Evolutionary conservation across 1,140 invertebrate species (phyloP).

Genomic region (Leucophenga varia): DNA sequence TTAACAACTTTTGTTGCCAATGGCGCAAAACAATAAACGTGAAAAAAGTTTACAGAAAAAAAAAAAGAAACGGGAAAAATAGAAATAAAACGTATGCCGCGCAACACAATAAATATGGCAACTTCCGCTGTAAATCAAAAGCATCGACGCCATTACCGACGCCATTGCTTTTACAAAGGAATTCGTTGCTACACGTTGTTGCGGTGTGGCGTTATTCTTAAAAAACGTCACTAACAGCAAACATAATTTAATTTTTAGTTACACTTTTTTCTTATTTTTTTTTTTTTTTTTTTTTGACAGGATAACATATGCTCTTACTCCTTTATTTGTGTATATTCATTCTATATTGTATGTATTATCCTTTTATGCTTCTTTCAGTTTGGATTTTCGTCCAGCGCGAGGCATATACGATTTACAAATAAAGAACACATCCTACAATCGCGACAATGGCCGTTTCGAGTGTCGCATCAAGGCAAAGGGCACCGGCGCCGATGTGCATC

Average conservation of each 20-base stretch:
- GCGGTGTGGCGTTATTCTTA: too few relatives aligned
- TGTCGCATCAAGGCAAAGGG: conserved; percentile 83
- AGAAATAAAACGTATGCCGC: background rate
- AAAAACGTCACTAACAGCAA: too few relatives aligned
- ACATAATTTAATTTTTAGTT: too few relatives aligned
- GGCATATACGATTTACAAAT: conserved; percentile 88
- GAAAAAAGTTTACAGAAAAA: conserved; percentile 26
- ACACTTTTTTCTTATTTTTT: too few relatives aligned
- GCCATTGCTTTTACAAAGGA: too few relatives aligned
- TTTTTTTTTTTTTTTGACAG: too few relatives aligned
- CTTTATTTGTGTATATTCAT: background rate
- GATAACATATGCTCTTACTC: background rate
- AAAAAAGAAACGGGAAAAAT: conserved; percentile 10
- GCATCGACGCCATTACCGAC: too few relatives aligned
- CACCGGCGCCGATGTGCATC: conserved; percentile 80
- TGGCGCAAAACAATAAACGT: background rate
- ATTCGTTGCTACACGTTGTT: too few relatives aligned
- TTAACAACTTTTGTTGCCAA: conserved; percentile 7
- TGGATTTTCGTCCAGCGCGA: conserved; percentile 73
- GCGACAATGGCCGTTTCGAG: conserved; percentile 90
- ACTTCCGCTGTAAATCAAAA: conserved; percentile 1
- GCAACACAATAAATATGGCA: background rate
- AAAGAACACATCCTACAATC: conserved; percentile 80
- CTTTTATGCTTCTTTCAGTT: conserved; percentile 59
- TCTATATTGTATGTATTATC: conserved; percentile 11